These are phyloP conservation scores for Oncopeltus fasciatus DNA, from an alignment of 1,140 invertebrate genomes.

Conservation along the genomic window DNA sequence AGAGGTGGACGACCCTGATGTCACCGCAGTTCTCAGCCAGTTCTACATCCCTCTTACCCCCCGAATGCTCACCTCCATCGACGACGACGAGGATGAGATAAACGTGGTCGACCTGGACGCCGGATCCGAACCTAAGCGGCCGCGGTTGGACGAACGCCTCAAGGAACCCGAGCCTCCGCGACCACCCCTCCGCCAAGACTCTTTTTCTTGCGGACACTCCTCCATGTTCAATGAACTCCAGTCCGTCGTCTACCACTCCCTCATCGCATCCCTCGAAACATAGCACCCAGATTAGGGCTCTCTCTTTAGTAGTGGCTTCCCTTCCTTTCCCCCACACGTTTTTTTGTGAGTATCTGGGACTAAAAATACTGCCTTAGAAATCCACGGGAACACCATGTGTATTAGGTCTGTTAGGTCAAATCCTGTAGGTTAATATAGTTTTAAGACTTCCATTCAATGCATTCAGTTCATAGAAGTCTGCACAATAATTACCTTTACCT, in stretches of 20 bases:
- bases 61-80: slow-evolving; percentile 47
- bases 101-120: slow-evolving; percentile 26
- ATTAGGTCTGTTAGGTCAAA: slow-evolving; percentile 8
- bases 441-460: background rate
- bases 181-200: slow-evolving; percentile 3
- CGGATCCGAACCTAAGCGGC: slow-evolving; percentile 20
- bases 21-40: slow-evolving; percentile 46
- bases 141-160: slow-evolving; percentile 20
- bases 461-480: background rate
- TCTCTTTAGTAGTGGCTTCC: slow-evolving; percentile 3
- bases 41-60: slow-evolving; percentile 57
- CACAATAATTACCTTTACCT: background rate
- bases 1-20: slow-evolving; percentile 39
- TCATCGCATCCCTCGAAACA: slow-evolving; percentile 52
- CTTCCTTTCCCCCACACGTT: background rate
- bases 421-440: slow-evolving; percentile 5
- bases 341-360: slow-evolving; percentile 2
- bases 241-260: slow-evolving; percentile 48
- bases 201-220: slow-evolving; percentile 44
- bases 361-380: slow-evolving; percentile 16
- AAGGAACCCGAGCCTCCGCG: slow-evolving; percentile 10
- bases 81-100: slow-evolving; percentile 37
- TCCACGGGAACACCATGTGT: slow-evolving; percentile 14
- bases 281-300: slow-evolving; percentile 29
- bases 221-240: slow-evolving; percentile 53